Percentiles rank a stretch among this genome's conserved stretches.
Evolutionary conservation across 2,113 vertebrate genomes (phyloP).

Genomic region (Asarcornis scutulata): DNA sequence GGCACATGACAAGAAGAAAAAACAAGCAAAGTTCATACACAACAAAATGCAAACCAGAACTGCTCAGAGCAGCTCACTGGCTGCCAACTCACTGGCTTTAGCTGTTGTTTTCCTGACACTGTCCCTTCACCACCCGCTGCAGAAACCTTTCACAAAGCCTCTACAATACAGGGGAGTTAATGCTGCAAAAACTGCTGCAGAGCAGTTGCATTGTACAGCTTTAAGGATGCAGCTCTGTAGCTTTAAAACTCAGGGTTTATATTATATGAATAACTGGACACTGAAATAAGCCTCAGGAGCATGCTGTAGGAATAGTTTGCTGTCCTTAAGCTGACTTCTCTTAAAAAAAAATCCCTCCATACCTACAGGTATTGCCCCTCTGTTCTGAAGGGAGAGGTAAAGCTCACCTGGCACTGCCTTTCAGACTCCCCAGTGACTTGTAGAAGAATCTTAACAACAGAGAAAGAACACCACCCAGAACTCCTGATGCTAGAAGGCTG

Average conservation of each 20-base stretch:
- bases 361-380: not conserved
- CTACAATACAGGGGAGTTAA: not conserved
- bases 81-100: not conserved
- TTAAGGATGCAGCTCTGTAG: not conserved
- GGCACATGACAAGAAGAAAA: not conserved
- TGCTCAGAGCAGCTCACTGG: too few species aligned
- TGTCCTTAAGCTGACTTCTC: not conserved
- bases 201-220: not conserved
- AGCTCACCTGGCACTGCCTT: not conserved
- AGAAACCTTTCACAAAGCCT: not conserved
- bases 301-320: not conserved
- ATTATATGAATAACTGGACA: not conserved
- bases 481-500: not conserved
- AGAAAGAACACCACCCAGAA: not conserved
- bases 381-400: not conserved
- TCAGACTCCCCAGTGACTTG: not conserved
- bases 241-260: not conserved
- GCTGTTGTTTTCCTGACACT: not conserved
- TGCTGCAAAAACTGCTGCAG: not conserved
- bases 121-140: fast-evolving
- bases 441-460: not conserved
- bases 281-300: not conserved
- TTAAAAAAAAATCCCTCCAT: not conserved
- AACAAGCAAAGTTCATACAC: too few species aligned
- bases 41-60: not conserved